Evolutionary conservation across 2,113 vertebrate genomes (phyloP), one percentile per base, ranked within the genome.

Genomic region (Chaetops frenatus): DNA sequence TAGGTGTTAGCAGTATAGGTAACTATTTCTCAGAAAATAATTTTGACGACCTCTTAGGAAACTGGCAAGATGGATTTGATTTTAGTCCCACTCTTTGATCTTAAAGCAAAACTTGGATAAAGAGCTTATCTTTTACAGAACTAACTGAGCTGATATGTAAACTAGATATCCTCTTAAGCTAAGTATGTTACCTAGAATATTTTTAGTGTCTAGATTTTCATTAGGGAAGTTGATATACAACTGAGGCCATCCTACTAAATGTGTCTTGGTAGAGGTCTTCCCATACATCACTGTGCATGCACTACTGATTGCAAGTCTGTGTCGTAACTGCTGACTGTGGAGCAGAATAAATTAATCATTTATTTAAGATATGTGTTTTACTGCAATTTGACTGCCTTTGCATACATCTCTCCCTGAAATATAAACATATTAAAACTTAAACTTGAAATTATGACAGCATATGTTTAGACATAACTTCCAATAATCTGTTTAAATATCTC

Each of bases 401-500:
- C 72, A 91, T 82, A 91, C 48, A 82, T 78, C 24, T 80, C 54
- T 93, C 62, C 24, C 61, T 77, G 57, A 92, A 83, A 64, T 74
- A 54, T 79, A 93, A 92, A 88, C 57, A 67, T 44, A 78, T 53
- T 96, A 85, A 91, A 96, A 86, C 48, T 83, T 78, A 80, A 77
- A 87, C 36, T 85, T 69, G 65, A 90, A 94, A 72, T n/a, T 76
- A 88, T 74, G 73, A 23, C 66, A 94, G n/a, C 90, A 76, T 95
- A 76, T 94, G 58, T 90, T 79, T 65, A 73, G 62, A 42, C 57
- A 78, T 72, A 76, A 72, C 66, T 86, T 88, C 78, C 79, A 79
- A 57, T 80, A 88, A 86, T 93, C 71, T 94, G 40, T 92, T 95
- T 85, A 88, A 92, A 85, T 82, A 81, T 76, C 48, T 95, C n/a